phyloP scores from a whole-genome alignment of 1,140 invertebrate genomes.

The Triops cancriformis region DNA sequence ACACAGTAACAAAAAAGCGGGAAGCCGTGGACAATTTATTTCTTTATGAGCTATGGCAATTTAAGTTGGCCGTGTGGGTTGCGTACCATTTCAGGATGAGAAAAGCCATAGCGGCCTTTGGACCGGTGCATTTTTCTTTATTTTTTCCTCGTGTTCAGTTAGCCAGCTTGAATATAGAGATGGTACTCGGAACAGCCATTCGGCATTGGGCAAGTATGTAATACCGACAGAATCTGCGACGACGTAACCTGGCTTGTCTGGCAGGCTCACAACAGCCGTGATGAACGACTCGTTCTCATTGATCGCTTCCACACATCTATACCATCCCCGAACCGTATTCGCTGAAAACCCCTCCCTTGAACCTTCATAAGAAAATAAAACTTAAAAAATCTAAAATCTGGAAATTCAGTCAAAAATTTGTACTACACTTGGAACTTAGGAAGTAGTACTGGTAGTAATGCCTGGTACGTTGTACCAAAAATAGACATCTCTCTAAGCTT shows the following conservation, averaged over 20 bases:
- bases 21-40: neutral
- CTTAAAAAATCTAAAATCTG: neutral
- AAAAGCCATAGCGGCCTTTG: neutral
- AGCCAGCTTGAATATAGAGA: neutral
- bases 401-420: too few species aligned
- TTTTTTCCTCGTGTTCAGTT: neutral
- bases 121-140: neutral
- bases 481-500: too few species aligned
- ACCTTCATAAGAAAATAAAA: neutral
- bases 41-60: neutral
- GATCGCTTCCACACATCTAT: conserved; percentile 13
- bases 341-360: neutral
- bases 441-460: too few species aligned
- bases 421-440: too few species aligned
- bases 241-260: conserved; percentile 8
- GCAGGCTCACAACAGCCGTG: conserved; percentile 4
- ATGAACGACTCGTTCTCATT: conserved; percentile 2
- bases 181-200: neutral
- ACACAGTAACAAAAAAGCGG: neutral
- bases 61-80: neutral
- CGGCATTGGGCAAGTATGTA: neutral
- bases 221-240: conserved; percentile 5
- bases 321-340: neutral
- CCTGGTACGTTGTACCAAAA: too few species aligned
- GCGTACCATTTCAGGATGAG: neutral